Percentiles rank a stretch among this genome's conserved stretches.
Conservation (phyloP, 23 tunicate genomes). For the Diplosoma virens region DNA sequence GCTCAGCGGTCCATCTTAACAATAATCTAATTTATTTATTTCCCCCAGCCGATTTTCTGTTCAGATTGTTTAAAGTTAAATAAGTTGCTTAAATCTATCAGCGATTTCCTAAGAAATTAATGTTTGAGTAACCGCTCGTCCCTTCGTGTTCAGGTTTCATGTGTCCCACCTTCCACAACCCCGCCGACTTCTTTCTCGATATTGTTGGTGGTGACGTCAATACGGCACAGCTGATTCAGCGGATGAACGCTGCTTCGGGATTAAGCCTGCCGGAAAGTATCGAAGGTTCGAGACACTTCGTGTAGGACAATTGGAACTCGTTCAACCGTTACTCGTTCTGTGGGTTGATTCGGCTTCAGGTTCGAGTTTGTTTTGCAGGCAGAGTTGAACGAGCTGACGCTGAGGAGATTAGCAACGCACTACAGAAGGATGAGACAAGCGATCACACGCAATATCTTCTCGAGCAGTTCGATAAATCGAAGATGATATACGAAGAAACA, state of each 20-base stretch:
- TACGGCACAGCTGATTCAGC: conserved; percentile 49
- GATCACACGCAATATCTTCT: conserved; percentile 35
- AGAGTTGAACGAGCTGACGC: conserved; percentile 20
- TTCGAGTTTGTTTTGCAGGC: neutral
- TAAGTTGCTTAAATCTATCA: too few species aligned
- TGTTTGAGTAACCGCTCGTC: too few species aligned
- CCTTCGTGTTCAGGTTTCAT: conserved; percentile 40
- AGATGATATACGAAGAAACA: conserved; percentile 5
- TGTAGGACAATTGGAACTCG: too few species aligned
- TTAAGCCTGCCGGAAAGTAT: neutral
- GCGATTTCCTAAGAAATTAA: too few species aligned
- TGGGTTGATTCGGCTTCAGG: too few species aligned
- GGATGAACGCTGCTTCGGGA: conserved; percentile 10
- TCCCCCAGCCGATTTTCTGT: too few species aligned
- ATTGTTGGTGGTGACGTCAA: conserved; percentile 67
- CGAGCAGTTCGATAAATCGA: conserved; percentile 11
- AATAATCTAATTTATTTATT: too few species aligned
- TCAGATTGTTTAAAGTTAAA: too few species aligned
- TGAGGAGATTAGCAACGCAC: conserved; percentile 25
- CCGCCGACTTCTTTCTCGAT: conserved; percentile 65
- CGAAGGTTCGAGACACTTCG: too few species aligned
- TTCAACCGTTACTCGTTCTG: too few species aligned
- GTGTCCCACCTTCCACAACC: conserved; percentile 66
- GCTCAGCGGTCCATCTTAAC: too few species aligned
- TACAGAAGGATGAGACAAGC: conserved; percentile 29